Percentiles rank a stretch among this genome's conserved stretches.
These are phyloP conservation scores for Delichon dasypus DNA, from an alignment of 2,797 vertebrate genomes.

Conservation along the genomic window DNA sequence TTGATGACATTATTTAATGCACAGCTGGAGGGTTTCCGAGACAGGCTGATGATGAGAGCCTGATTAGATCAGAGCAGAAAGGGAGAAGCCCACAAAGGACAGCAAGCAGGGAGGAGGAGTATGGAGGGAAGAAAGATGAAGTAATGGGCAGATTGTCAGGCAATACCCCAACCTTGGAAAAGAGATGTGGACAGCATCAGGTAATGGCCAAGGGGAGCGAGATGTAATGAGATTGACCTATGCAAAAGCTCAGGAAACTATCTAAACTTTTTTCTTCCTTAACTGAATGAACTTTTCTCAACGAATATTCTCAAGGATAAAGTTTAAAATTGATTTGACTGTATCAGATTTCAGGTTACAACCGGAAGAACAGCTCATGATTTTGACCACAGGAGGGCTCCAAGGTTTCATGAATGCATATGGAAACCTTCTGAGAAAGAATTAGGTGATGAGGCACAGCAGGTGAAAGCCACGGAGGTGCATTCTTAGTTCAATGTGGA, in stretches of 20 bases:
- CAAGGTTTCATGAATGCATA: constrained; percentile 36
- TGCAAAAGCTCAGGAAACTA: not conserved
- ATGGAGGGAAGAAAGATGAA: not conserved
- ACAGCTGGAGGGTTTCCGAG: not conserved
- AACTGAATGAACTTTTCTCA: not conserved
- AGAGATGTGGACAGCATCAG: not conserved
- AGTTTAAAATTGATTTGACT: not conserved
- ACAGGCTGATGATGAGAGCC: not conserved
- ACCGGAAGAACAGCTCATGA: not conserved
- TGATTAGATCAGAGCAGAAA: not conserved
- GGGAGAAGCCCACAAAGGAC: not conserved
- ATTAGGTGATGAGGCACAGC: not conserved
- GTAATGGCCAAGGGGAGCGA: not conserved
- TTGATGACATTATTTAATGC: not conserved
- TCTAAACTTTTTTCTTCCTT: not conserved
- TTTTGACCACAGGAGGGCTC: constrained; percentile 67
- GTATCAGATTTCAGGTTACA: not conserved
- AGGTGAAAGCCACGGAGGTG: not conserved
- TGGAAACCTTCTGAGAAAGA: not conserved
- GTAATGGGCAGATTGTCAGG: not conserved
- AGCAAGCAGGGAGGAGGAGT: not conserved
- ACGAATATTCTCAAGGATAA: not conserved
- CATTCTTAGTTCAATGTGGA: not conserved
- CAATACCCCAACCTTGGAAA: not conserved
- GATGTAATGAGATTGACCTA: not conserved